Evolutionary conservation across 2,113 vertebrate genomes (phyloP), one percentile per base, ranked within the genome.

Genomic region (Genyomyrus donnyi): DNA sequence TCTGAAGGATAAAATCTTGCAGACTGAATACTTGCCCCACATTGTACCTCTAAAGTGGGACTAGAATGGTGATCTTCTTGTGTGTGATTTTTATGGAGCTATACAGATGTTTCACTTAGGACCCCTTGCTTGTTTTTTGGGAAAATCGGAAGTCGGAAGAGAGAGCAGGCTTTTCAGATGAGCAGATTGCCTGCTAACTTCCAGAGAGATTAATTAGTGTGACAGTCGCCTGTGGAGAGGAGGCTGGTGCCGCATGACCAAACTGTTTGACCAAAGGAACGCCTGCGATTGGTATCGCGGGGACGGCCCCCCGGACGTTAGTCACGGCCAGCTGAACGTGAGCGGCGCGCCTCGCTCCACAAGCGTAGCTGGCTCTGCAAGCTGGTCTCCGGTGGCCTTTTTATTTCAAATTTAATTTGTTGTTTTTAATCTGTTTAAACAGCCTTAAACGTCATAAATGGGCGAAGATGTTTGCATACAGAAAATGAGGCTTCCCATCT

Each of bases 141-240:
- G 48, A 19, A 21, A 42, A 42, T n/a, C 9, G 17, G 7, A 87
- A 27, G 45, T 9, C n/a, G 58, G 45, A 45, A 24, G 45, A 83
- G 62, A 2, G 53, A n/a, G 31, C 8, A 13, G 19, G 24, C 11
- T 17, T 53, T 70, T 31, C 8, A 10, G 48, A 5, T 5, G 66
- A 80, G 48, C 31, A 77, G 46, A 80, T 52, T 66, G 87, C 15
- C 70, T 39, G 48, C 31, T 77, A 21, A 74, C 27, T 50, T 89
- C 45, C 46, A 31, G 46, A 49, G 70, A 83, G 70, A 89, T 80
- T 89, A 89, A 83, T 89, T 83, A 89, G 88, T 53, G 88, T 77
- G 85, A 87, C 85, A 53, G 85, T 87, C 31, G 50, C 85, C 85
- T 48, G 31, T 42, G 27, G 31, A 87, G 50, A 53, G 13, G 50